Evolutionary conservation across 2,113 vertebrate species (phyloP).

Genomic region (Anguilla rostrata): DNA sequence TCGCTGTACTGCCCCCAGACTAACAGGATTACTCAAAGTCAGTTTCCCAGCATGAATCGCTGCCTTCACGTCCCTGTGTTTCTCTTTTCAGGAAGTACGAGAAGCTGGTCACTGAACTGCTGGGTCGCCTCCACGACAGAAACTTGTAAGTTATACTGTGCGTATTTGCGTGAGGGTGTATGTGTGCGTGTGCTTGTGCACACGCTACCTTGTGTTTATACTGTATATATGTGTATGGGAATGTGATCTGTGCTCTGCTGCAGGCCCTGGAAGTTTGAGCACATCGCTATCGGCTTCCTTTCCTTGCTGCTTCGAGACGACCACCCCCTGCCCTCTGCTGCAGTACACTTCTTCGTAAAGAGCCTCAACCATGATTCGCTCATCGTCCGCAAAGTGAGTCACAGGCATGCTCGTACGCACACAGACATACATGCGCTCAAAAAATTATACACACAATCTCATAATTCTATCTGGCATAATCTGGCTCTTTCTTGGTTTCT

Average conservation of each 20-base stretch:
- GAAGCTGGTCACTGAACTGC: slow-evolving; percentile 79
- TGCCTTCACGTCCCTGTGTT: slow-evolving; percentile 10
- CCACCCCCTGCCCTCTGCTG: slow-evolving; percentile 77
- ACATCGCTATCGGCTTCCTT: slow-evolving; percentile 90
- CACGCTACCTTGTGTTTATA: no score
- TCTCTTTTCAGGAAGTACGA: slow-evolving; percentile 82
- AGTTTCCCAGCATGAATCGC: neutral
- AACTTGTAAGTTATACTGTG: slow-evolving; percentile 79
- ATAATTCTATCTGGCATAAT: neutral
- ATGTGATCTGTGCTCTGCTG: slow-evolving; percentile 30
- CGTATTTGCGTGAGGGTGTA: neutral
- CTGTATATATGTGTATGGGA: slow-evolving; percentile 5
- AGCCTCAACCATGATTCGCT: slow-evolving; percentile 95
- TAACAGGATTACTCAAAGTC: neutral
- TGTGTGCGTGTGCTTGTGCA: no score
- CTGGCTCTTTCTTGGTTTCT: slow-evolving; percentile 31
- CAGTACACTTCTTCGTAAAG: slow-evolving; percentile 87
- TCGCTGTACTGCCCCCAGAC: neutral
- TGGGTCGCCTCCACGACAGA: slow-evolving; percentile 83
- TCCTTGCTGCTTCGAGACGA: slow-evolving; percentile 92
- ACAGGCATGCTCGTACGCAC: no score
- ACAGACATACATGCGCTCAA: no score
- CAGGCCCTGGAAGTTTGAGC: slow-evolving; percentile 98
- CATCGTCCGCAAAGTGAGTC: slow-evolving; percentile 87
- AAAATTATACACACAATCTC: neutral